Conservation (phyloP, 1,140 invertebrate genomes). For the Rhynchophorus ferrugineus region DNA sequence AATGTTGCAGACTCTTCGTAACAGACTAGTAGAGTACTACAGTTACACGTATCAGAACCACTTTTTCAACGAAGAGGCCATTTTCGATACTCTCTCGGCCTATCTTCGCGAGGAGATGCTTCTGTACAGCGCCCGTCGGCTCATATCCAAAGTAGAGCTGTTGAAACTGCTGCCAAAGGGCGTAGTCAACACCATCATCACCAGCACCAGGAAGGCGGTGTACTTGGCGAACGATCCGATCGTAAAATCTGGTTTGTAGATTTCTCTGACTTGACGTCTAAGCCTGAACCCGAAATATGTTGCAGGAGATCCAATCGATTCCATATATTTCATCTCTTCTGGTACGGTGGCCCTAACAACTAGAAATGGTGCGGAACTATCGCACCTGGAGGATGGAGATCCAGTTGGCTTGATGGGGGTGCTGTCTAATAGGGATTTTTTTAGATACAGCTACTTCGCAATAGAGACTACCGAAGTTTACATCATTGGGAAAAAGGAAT, state of each 20-base stretch:
- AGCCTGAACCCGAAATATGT: not conserved
- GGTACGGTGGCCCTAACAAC: slow-evolving; percentile 42
- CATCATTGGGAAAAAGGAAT: slow-evolving; percentile 12
- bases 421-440: not conserved
- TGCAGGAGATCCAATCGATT: slow-evolving; percentile 34
- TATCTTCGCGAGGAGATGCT: slow-evolving; percentile 38
- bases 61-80: slow-evolving; percentile 20
- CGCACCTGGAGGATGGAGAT: slow-evolving; percentile 19
- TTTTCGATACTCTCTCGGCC: slow-evolving; percentile 23
- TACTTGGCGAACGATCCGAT: slow-evolving; percentile 44
- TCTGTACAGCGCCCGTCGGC: slow-evolving; percentile 36
- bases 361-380: slow-evolving; percentile 9
- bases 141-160: slow-evolving; percentile 40
- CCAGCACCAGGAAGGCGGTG: slow-evolving; percentile 36
- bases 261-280: not conserved
- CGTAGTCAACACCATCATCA: slow-evolving; percentile 34
- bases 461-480: slow-evolving; percentile 23
- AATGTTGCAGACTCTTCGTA: slow-evolving; percentile 8
- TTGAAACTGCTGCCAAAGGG: slow-evolving; percentile 36
- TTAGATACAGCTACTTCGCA: slow-evolving; percentile 7
- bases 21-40: slow-evolving; percentile 10
- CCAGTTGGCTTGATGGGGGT: slow-evolving; percentile 15
- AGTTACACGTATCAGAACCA: slow-evolving; percentile 18
- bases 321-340: slow-evolving; percentile 43
- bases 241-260: slow-evolving; percentile 25